Percentiles rank a stretch among this genome's conserved stretches.
These are phyloP conservation scores for Drosophila sordidula DNA, from an alignment of 2,888 invertebrate genomes.

Conservation along the genomic window DNA sequence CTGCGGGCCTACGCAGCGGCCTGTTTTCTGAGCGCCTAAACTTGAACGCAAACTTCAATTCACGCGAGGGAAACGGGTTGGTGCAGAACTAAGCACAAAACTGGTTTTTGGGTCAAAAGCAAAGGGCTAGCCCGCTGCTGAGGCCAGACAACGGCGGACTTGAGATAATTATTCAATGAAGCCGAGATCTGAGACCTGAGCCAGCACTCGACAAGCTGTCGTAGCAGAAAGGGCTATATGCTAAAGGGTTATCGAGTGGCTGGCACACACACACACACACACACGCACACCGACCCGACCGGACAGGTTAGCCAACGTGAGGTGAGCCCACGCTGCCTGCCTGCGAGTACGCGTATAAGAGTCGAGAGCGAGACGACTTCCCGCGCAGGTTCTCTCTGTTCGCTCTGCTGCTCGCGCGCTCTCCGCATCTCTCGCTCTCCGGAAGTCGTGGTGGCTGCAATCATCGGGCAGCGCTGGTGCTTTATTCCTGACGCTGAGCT, in stretches of 20 bases:
- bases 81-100: constrained; percentile 57
- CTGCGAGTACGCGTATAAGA: constrained; percentile 52
- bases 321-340: constrained; percentile 50
- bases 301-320: constrained; percentile 56
- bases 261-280: constrained; percentile 25
- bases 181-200: constrained; percentile 50
- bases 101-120: constrained; percentile 72
- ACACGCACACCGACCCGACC: constrained; percentile 22
- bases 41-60: constrained; percentile 28
- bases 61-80: constrained; percentile 55
- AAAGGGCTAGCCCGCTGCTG: constrained; percentile 47
- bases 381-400: constrained; percentile 50
- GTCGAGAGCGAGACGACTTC: constrained; percentile 12
- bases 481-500: constrained; percentile 65
- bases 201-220: constrained; percentile 30
- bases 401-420: constrained; percentile 11
- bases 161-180: constrained; percentile 78
- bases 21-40: constrained; percentile 46
- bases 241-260: constrained; percentile 65
- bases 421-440: constrained; percentile 38
- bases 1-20: constrained; percentile 37
- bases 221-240: constrained; percentile 55
- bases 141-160: constrained; percentile 56
- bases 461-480: constrained; percentile 33
- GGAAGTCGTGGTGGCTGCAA: constrained; percentile 68